Percentiles rank a stretch among this genome's conserved stretches.
Evolutionary conservation across 2,888 invertebrate species (phyloP).

Genomic region (Catocala sponsa): DNA sequence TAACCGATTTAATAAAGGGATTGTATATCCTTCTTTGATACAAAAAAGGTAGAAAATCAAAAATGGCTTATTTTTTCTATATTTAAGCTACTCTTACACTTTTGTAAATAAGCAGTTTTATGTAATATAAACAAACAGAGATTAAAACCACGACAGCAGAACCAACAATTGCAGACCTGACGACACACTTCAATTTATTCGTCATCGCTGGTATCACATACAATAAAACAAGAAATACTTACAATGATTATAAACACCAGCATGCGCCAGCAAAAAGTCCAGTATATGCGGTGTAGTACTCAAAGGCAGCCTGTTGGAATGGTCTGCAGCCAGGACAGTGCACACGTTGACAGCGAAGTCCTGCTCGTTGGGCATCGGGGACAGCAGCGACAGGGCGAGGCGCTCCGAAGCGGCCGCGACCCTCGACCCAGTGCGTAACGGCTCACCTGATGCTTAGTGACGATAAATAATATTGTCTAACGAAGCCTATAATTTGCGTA

Average conservation of each 20-base stretch:
- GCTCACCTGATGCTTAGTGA: conserved; percentile 76
- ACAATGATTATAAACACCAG: conserved; percentile 97
- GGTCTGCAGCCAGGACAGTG: conserved; percentile 97
- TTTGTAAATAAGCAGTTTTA: too few species aligned
- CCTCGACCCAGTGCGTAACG: conserved; percentile 65
- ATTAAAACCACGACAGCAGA: too few species aligned
- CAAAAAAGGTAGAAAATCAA: too few species aligned
- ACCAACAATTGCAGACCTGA: too few species aligned
- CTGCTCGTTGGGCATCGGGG: conserved; percentile 99
- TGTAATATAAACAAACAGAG: too few species aligned
- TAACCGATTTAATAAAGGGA: too few species aligned
- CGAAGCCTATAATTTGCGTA: background rate
- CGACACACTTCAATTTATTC: too few species aligned
- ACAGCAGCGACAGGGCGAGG: conserved; percentile 95
- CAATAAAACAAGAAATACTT: conserved; percentile 65
- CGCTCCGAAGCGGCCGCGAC: conserved; percentile 90
- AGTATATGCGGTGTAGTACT: conserved; percentile 95
- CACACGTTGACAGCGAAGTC: conserved; percentile 99
- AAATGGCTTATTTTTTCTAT: too few species aligned
- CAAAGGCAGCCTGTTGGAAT: conserved; percentile 95
- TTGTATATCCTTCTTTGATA: too few species aligned
- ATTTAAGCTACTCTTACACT: background rate
- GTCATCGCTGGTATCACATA: too few species aligned
- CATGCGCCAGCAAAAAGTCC: conserved; percentile 96
- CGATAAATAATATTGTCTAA: conserved; percentile 49